A percentile compares a stretch with the other conserved stretches of the same genome.
Evolutionary conservation across 1,140 invertebrate genomes (phyloP).

Genomic region (Glomeris maerens): DNA sequence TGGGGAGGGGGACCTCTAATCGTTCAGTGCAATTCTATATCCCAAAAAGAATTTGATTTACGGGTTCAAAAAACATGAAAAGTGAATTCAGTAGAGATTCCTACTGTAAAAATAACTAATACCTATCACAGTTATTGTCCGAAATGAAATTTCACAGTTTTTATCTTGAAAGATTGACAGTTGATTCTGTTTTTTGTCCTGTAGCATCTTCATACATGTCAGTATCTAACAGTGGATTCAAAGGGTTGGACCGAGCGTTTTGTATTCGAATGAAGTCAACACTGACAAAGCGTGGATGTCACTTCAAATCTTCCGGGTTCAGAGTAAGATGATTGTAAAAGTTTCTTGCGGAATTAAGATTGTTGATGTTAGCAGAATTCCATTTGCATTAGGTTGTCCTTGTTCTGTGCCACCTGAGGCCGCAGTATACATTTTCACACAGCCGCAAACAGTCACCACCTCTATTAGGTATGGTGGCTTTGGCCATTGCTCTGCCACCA

Average conservation of each 20-base stretch:
- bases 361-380: background rate
- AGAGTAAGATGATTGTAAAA: conserved; percentile 51
- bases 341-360: background rate
- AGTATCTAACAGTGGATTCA: conserved; percentile 53
- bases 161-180: background rate
- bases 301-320: conserved; percentile 95
- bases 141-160: background rate
- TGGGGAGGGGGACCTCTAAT: too few relatives aligned
- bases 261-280: conserved; percentile 97
- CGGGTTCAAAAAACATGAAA: too few relatives aligned
- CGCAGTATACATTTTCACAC: conserved; percentile 81
- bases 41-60: too few relatives aligned
- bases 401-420: conserved; percentile 71
- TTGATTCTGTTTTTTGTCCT: conserved; percentile 34
- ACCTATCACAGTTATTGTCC: background rate
- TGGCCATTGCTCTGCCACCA: conserved; percentile 87
- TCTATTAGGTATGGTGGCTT: conserved; percentile 78
- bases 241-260: conserved; percentile 80
- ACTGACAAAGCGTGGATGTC: conserved; percentile 88
- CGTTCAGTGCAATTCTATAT: too few relatives aligned
- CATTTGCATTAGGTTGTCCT: conserved; percentile 61
- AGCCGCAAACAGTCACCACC: conserved; percentile 66
- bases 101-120: too few relatives aligned
- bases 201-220: conserved; percentile 75
- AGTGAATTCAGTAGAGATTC: too few relatives aligned